Base-by-base conservation (phyloP, 2,888 invertebrate species). In the Dichetophora obliterata region DNA sequence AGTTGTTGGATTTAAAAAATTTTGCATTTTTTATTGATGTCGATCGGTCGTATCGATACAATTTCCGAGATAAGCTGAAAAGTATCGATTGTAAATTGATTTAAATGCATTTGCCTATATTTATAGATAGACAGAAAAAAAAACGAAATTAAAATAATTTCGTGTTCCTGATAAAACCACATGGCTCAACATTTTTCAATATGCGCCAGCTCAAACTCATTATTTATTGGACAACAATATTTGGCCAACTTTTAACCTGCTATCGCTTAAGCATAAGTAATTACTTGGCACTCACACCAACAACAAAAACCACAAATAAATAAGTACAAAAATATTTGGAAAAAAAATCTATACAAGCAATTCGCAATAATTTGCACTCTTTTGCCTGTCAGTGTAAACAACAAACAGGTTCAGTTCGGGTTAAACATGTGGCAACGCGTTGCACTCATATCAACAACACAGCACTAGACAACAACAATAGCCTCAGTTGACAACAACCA, bases 11-110 rank as follows among this genome's bases (percentile, higher is more conserved):
- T 11, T 48, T 43, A 5, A 19, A 37, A 37, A 66, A 66, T 48
- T 43, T 66, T 66, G 48, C 66, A 11, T 4, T 66, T 19, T 66
- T 66, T 37, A 37, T 43, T 11, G 68, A 68, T 68, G 50, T 43
- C 27, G 27, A n/a, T 34, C n/a, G n/a, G n/a, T 61, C 31, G 61
- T 27, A 16, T 43, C 14, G 43, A 43, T 43, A 11, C 43, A 11
- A 14, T 43, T 43, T 43, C 6, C 1, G 43, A 11, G 43, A 43
- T 43, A 43, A 43, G 43, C 43, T 1, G 14, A 43, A 43, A 43
- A 11, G 43, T 43, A 43, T 43, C 3, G 43, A 43, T 19, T 34
- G n/a, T 34, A 63, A 63, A 63, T 34, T 63, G 31, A 63, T 63
- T 63, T 43, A 11, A 43, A 43, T 43, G 43, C 43, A 43, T 43